phyloP scores from a whole-genome alignment of 1,140 invertebrate species.

The Neodiprion virginianus region DNA sequence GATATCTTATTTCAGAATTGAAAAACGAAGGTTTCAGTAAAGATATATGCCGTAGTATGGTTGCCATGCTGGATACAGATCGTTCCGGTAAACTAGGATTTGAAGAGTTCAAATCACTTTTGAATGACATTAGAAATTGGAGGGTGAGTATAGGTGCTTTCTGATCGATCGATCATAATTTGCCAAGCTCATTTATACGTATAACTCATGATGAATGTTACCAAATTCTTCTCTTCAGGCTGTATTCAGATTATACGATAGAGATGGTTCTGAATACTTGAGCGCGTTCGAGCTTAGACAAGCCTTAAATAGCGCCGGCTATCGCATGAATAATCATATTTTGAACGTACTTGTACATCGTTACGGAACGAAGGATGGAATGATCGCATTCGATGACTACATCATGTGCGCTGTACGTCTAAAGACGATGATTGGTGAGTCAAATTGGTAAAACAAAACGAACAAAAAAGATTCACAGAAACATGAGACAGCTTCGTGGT shows the following conservation, averaged over 20 bases:
- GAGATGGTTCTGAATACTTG: constrained; percentile 80
- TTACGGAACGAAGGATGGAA: constrained; percentile 84
- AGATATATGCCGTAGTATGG: constrained; percentile 94
- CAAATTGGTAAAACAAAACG: background rate
- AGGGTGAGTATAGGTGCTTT: constrained; percentile 70
- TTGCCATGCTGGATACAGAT: constrained; percentile 95
- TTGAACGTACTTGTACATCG: constrained; percentile 88
- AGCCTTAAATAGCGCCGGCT: constrained; percentile 87
- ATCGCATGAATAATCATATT: constrained; percentile 88
- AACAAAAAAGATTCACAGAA: background rate
- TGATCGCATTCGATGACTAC: constrained; percentile 92
- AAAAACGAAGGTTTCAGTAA: constrained; percentile 86
- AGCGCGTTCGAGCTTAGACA: constrained; percentile 85
- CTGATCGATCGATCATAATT: constrained; percentile 8
- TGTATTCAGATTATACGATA: constrained; percentile 88
- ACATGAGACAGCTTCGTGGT: background rate
- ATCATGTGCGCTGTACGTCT: constrained; percentile 92
- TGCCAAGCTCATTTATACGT: background rate
- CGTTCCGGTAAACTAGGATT: constrained; percentile 92
- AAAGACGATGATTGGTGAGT: constrained; percentile 92
- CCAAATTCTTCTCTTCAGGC: constrained; percentile 64
- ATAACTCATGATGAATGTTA: background rate
- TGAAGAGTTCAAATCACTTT: constrained; percentile 90
- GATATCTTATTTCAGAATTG: constrained; percentile 69
- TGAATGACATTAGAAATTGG: constrained; percentile 89